Evolutionary conservation across 2,113 vertebrate genomes (phyloP), one percentile per base, ranked within the genome.

Genomic region (Carassius auratus): DNA sequence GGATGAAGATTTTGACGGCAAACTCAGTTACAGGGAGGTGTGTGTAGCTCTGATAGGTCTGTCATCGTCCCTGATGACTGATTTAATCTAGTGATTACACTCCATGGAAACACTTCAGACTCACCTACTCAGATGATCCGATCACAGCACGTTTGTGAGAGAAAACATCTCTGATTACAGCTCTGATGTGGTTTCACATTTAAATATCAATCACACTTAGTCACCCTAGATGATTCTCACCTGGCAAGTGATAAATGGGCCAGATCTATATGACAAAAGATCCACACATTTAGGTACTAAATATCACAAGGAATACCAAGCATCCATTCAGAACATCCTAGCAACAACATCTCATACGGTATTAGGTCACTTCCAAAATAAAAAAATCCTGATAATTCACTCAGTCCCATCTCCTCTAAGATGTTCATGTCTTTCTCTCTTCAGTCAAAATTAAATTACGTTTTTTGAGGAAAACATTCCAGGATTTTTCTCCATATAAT

Each of bases 1-100:
- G 87, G 98, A 99, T 0, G 97, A 99, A 86, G 98, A 99, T 87
- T 93, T 97, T 23, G 98, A 98, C 84, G 94, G 95, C 90, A 99
- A 98, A 87, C 96, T 99, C 23, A 98, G 96, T 91, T 98, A 97
- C 93, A 95, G 97, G 91, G 97, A 99, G 92, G 85, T 90, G 1
- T 19, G 77, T 69, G 13, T 36, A 3, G 23, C n/a, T n/a, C n/a
- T n/a, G n/a, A n/a, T n/a, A n/a, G 10, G 79, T 48, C 33, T 87
- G 5, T 61, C 19, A 30, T 42, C 4, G 26, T 81, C 69, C n/a
- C 19, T 52, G 38, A 21, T 64, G 19, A 3, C 23, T 81, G 62
- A 81, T 81, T 33, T 30, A 21, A 52, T 81, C 42, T 52, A 19
- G 2, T 81, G 4, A 82, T 82, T 17, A 45, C 23, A 17, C 23